Conservation (phyloP, 2,797 vertebrate genomes). For the Philypnodon macrostomus region DNA sequence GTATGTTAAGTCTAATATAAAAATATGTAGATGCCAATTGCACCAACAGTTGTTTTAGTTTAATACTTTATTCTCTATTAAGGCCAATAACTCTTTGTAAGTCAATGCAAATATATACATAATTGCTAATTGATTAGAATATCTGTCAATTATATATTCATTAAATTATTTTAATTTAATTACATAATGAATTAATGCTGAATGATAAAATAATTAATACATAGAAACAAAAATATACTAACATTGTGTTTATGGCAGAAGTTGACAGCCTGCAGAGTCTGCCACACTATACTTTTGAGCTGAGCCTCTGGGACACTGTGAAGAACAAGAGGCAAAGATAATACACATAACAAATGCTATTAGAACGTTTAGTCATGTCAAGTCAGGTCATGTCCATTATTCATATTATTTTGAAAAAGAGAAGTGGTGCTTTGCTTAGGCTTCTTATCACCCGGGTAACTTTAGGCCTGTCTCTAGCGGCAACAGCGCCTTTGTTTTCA, state of each 20-base stretch:
- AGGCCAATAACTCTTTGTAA: no score
- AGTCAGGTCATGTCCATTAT: constrained; percentile 23
- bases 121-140: no score
- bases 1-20: no score
- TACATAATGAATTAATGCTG: no score
- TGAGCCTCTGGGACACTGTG: constrained; percentile 87
- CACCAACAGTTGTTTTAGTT: no score
- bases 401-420: constrained; percentile 28
- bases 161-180: no score
- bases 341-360: constrained; percentile 22
- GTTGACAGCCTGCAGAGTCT: constrained; percentile 94
- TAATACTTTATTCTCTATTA: no score
- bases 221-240: constrained; percentile 33
- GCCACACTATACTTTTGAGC: constrained; percentile 93
- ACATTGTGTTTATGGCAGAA: constrained; percentile 95
- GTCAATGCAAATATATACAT: no score
- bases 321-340: constrained; percentile 21
- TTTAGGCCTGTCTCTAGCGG: constrained; percentile 48
- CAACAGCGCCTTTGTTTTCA: constrained; percentile 73
- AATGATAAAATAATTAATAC: constrained; percentile 18
- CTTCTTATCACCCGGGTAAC: constrained; percentile 56
- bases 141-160: no score
- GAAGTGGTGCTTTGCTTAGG: constrained; percentile 30
- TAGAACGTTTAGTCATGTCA: constrained; percentile 9
- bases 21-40: no score